Conservation (phyloP, 1,140 invertebrate genomes). For the Leptopilina boulardi region DNA sequence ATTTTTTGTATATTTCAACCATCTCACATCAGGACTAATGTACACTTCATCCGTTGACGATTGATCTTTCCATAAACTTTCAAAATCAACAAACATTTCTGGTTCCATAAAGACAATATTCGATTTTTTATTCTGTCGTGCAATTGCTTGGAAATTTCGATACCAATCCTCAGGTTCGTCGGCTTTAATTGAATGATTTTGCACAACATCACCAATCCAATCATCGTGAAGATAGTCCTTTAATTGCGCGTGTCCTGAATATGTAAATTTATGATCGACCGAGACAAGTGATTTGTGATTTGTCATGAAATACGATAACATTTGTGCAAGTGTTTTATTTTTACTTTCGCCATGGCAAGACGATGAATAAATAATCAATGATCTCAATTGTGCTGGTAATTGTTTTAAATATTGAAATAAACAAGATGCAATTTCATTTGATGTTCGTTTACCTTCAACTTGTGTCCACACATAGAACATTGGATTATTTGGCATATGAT, state of each 20-base stretch:
- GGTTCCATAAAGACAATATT: not conserved
- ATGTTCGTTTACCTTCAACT: not conserved
- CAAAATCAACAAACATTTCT: slow-evolving; percentile 11
- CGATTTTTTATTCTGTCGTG: not conserved
- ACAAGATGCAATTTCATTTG: slow-evolving; percentile 24
- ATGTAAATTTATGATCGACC: slow-evolving; percentile 1
- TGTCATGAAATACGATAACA: not conserved
- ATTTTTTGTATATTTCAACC: not conserved
- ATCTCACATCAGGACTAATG: not conserved
- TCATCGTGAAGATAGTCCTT: not conserved
- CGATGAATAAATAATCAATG: not conserved
- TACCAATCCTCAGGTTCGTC: slow-evolving; percentile 11
- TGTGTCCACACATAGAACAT: not conserved
- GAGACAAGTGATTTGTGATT: not conserved
- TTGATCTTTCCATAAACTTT: slow-evolving; percentile 19
- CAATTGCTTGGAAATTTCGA: not conserved
- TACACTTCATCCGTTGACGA: not conserved
- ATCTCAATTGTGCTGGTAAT: not conserved
- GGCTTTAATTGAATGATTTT: not conserved
- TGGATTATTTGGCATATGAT: not conserved
- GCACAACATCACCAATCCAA: not conserved
- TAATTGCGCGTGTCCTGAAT: not conserved
- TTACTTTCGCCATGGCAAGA: not conserved
- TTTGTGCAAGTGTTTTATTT: not conserved
- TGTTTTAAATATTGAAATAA: not conserved